Percentiles rank a stretch among this genome's conserved stretches.
These are phyloP conservation scores for Thryonomys swinderianus DNA, from an alignment of 2,113 vertebrate genomes.

Conservation along the genomic window DNA sequence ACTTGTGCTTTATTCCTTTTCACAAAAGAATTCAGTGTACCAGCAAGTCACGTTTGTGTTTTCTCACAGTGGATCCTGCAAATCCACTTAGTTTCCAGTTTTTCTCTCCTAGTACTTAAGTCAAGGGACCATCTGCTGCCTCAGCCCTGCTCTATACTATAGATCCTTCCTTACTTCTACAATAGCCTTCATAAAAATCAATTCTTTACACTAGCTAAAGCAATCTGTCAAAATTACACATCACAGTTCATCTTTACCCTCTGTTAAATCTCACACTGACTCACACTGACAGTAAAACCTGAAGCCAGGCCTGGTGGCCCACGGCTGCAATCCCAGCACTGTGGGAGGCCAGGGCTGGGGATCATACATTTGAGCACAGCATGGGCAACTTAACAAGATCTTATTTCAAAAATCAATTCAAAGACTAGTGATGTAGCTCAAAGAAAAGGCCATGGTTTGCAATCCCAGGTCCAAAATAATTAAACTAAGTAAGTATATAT, in stretches of 20 bases:
- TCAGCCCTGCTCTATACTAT: background rate
- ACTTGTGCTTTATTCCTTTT: background rate
- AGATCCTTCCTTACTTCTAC: background rate
- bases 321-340: background rate
- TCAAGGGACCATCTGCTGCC: background rate
- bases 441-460: background rate
- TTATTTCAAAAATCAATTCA: background rate
- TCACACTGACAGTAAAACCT: slow-evolving; percentile 21
- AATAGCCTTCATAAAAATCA: background rate
- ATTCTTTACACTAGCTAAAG: background rate
- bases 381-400: background rate
- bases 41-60: background rate
- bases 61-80: background rate
- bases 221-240: background rate
- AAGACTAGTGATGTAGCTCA: background rate
- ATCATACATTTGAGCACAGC: background rate
- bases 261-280: background rate
- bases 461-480: background rate
- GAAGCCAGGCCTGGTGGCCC: background rate
- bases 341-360: background rate
- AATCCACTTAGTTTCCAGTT: background rate
- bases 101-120: background rate
- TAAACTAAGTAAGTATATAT: background rate
- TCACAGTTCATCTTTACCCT: background rate
- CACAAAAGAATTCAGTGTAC: background rate